These are phyloP conservation scores for Drosophila saltans DNA, from an alignment of 1,140 invertebrate species.

Conservation along the genomic window DNA sequence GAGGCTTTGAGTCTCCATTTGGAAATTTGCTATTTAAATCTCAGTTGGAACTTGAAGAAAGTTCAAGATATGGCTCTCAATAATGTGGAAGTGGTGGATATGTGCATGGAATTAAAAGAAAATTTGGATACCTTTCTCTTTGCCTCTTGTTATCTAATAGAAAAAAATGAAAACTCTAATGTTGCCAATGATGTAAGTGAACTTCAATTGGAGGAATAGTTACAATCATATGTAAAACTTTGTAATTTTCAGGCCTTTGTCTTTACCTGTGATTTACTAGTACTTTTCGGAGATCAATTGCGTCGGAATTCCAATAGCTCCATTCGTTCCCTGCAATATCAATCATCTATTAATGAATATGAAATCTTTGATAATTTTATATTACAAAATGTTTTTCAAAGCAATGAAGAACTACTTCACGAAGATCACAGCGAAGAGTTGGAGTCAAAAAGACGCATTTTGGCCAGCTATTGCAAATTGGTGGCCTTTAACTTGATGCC, in stretches of 20 bases:
- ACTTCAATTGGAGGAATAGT: not conserved
- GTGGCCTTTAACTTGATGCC: conserved; percentile 51
- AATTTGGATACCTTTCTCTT: conserved; percentile 22
- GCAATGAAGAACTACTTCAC: not conserved
- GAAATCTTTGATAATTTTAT: conserved; percentile 42
- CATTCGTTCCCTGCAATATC: conserved; percentile 18
- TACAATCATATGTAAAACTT: too few relatives aligned
- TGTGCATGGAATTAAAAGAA: not conserved
- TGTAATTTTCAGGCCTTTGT: conserved; percentile 29
- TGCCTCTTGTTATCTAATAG: not conserved
- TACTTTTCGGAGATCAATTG: conserved; percentile 35
- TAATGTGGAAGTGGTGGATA: conserved; percentile 12
- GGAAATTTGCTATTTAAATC: conserved; percentile 20
- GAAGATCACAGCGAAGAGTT: not conserved
- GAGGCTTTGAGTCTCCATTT: conserved; percentile 24
- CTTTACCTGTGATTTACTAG: conserved; percentile 46
- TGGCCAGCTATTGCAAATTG: conserved; percentile 53
- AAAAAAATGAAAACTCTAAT: not conserved
- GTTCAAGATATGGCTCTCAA: not conserved
- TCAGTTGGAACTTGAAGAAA: conserved; percentile 44
- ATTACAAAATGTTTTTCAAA: conserved; percentile 11
- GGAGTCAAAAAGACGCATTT: conserved; percentile 29
- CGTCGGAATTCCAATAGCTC: not conserved
- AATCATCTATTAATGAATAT: conserved; percentile 24
- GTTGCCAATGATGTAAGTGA: conserved; percentile 19